Evolutionary conservation across 1,140 invertebrate genomes (phyloP).

Genomic region (Contarinia nasturtii): DNA sequence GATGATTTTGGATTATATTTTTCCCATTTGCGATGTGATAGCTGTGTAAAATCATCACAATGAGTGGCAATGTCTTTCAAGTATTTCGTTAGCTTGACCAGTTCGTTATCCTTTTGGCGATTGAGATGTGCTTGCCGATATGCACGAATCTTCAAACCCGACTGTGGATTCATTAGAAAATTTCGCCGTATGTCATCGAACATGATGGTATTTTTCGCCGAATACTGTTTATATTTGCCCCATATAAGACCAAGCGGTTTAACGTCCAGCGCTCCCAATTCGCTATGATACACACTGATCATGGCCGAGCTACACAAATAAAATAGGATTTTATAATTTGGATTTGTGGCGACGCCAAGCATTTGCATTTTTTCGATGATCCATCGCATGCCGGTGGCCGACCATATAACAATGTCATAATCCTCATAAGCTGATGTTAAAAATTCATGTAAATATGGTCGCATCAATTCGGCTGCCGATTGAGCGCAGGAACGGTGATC

Average conservation of each 20-base stretch:
- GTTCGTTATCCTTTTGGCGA: slow-evolving; percentile 63
- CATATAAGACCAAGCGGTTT: slow-evolving; percentile 94
- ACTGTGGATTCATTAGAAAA: slow-evolving; percentile 95
- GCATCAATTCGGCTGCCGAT: slow-evolving; percentile 65
- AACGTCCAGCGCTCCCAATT: slow-evolving; percentile 43
- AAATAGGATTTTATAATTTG: slow-evolving; percentile 83
- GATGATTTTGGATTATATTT: slow-evolving; percentile 29
- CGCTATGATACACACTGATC: slow-evolving; percentile 73
- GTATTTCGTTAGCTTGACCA: slow-evolving; percentile 68
- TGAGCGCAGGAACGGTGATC: slow-evolving; percentile 86
- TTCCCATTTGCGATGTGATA: slow-evolving; percentile 88
- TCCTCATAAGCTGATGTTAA: slow-evolving; percentile 74
- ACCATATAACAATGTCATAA: slow-evolving; percentile 83
- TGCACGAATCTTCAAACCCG: slow-evolving; percentile 73
- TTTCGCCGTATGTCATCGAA: slow-evolving; percentile 94
- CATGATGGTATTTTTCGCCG: slow-evolving; percentile 89
- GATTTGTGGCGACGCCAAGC: slow-evolving; percentile 63
- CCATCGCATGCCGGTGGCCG: slow-evolving; percentile 95
- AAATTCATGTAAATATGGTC: slow-evolving; percentile 91
- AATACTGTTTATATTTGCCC: slow-evolving; percentile 83
- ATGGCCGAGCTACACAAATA: slow-evolving; percentile 81
- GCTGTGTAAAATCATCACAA: slow-evolving; percentile 58
- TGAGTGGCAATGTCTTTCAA: slow-evolving; percentile 64
- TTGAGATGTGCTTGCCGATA: slow-evolving; percentile 83
- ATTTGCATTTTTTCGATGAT: slow-evolving; percentile 95